phyloP scores from a whole-genome alignment of 1,140 invertebrate genomes.

The Medauroidea extradentata region DNA sequence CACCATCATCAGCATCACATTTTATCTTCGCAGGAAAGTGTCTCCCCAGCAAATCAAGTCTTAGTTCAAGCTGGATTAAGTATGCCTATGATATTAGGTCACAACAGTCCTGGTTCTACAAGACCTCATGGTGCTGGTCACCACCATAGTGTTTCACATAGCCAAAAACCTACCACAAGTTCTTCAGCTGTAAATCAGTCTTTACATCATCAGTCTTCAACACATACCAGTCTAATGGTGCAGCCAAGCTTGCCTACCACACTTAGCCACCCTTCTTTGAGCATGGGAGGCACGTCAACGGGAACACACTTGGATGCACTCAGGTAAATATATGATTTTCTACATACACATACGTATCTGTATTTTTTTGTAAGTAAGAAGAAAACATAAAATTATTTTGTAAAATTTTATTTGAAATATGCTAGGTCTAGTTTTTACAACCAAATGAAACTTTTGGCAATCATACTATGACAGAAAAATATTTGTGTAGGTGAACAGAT shows the following conservation, averaged over 20 bases:
- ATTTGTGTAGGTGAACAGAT: too few species aligned
- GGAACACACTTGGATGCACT: too few species aligned
- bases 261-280: conserved; percentile 7
- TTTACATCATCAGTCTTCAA: background rate
- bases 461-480: too few species aligned
- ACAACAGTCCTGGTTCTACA: background rate
- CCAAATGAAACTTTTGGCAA: too few species aligned
- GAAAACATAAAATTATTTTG: too few species aligned
- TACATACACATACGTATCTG: too few species aligned
- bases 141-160: conserved; percentile 12
- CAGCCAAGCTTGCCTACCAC: conserved; percentile 3
- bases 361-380: too few species aligned
- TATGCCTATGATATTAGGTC: background rate
- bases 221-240: conserved; percentile 6
- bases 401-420: too few species aligned
- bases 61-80: background rate
- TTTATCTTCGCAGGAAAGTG: background rate
- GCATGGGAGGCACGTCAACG: background rate
- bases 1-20: conserved; percentile 21
- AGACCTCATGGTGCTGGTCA: conserved; percentile 20
- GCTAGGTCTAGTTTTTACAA: too few species aligned
- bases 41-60: conserved; percentile 5
- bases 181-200: background rate
- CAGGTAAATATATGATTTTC: too few species aligned
- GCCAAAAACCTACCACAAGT: too few species aligned